Evolutionary conservation across 2,113 vertebrate genomes (phyloP), one percentile per base, ranked within the genome.

Genomic region (Prunella fulvescens): DNA sequence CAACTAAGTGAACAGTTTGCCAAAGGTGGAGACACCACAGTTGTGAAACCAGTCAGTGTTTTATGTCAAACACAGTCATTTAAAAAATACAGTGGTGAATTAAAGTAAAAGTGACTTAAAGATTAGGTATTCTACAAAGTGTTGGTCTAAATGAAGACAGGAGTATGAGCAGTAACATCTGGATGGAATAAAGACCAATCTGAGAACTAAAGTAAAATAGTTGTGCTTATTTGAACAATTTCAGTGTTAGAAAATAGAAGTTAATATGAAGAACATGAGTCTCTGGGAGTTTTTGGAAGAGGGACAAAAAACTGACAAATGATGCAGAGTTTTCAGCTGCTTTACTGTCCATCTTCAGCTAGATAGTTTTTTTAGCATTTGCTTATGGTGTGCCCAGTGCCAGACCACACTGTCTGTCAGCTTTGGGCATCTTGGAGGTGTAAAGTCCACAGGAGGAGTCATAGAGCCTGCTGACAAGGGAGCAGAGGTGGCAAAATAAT

Each of bases 1-100:
- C 82, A 94, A 77, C 73, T 64, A 86, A 92, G 64, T 29, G 73
- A 88, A 62, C 19, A 73, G 56, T 94, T 94, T 81, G 95, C 90
- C 86, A 89, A 93, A 96, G 89, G 81, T 91, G 96, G 90, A 94
- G 92, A 96, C 69, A n/a, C 65, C 78, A 84, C 85, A 77, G 39
- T 96, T 94, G 88, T 95, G 95, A 96, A 94, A 91, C 10, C n/a
- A 95, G 87, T 44, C 81, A 90, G 90, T 96, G 95, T 94, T 97
- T 98, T 86, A 92, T 94, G 95, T 97, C 95, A 97, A 93, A 96
- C 88, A 88, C 44, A 90, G 92, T 53, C 50, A 18, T 69, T 91
- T 82, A 92, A 95, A 92, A 90, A 78, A 83, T 37, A 54, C 1
- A 93, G 78, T 28, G 9, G 72, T 88, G 92, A 97, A 91, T 95